These are phyloP conservation scores for Porites divaricata DNA, from an alignment of 92 coral and sea anemone species.

Conservation along the genomic window DNA sequence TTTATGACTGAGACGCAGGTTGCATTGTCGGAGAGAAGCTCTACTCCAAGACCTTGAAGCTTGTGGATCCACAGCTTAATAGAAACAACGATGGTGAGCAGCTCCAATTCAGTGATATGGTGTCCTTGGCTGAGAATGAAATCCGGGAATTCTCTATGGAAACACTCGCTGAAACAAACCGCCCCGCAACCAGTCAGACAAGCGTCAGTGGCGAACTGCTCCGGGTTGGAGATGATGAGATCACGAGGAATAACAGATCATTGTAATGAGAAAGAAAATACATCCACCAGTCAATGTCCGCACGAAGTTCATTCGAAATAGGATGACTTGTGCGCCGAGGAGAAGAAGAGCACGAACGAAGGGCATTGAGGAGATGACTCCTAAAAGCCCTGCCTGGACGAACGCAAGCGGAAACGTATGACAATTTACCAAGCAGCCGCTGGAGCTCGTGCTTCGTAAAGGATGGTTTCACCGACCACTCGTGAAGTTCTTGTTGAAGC, in stretches of 20 bases:
- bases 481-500: conserved; percentile 26
- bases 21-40: conserved; percentile 35
- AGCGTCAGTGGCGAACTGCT: conserved; percentile 56
- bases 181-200: conserved; percentile 51
- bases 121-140: conserved; percentile 21
- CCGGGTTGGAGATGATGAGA: conserved; percentile 26
- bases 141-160: conserved; percentile 35
- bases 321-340: background rate
- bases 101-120: conserved; percentile 43
- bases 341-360: conserved; percentile 12
- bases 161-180: conserved; percentile 53
- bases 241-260: conserved; percentile 53
- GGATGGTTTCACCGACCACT: conserved; percentile 30
- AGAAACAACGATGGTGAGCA: conserved; percentile 36
- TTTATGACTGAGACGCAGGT: conserved; percentile 45
- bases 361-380: conserved; percentile 46
- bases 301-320: conserved; percentile 22
- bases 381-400: conserved; percentile 53
- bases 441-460: conserved; percentile 44
- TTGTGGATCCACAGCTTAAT: conserved; percentile 36
- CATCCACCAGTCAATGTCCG: conserved; percentile 59
- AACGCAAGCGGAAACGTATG: conserved; percentile 1
- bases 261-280: conserved; percentile 45
- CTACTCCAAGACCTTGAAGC: conserved; percentile 48
- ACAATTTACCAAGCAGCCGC: background rate